Evolutionary conservation across 2,888 invertebrate genomes (phyloP).

Genomic region (Acanthosepion lycidas): DNA sequence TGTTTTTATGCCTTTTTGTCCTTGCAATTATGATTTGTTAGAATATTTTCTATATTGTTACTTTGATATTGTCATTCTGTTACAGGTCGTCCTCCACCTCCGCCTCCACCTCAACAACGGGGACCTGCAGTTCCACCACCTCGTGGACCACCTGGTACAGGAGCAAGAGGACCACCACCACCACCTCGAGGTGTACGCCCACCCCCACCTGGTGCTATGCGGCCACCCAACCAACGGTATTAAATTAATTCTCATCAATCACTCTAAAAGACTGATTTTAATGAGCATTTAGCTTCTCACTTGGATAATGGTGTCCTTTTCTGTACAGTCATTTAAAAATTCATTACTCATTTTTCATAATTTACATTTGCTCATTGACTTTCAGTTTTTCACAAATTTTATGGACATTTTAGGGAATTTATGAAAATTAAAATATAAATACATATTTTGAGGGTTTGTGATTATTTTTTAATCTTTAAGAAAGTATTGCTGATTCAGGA

Average conservation of each 20-base stretch:
- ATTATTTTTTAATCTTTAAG: neutral
- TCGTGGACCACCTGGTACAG: constrained; percentile 53
- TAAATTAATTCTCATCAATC: neutral
- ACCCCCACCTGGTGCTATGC: constrained; percentile 55
- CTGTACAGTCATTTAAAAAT: neutral
- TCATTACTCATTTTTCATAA: neutral
- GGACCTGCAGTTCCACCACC: constrained; percentile 55
- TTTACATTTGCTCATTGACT: no score
- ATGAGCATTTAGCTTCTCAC: neutral
- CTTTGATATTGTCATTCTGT: neutral
- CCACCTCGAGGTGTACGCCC: constrained; percentile 59
- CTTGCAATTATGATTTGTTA: no score
- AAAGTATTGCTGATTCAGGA: no score
- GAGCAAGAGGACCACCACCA: constrained; percentile 57
- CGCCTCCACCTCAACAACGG: constrained; percentile 50
- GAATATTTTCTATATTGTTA: neutral
- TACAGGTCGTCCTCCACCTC: constrained; percentile 56
- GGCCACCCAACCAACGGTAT: constrained; percentile 50
- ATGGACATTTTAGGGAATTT: neutral
- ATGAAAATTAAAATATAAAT: neutral
- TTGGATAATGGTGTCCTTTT: neutral
- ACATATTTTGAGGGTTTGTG: neutral
- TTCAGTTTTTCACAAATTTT: neutral
- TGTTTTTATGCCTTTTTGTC: no score
- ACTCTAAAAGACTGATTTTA: neutral